Evolutionary conservation across 2,113 vertebrate genomes (phyloP).

Genomic region (Ptilorrhoa leucosticta): DNA sequence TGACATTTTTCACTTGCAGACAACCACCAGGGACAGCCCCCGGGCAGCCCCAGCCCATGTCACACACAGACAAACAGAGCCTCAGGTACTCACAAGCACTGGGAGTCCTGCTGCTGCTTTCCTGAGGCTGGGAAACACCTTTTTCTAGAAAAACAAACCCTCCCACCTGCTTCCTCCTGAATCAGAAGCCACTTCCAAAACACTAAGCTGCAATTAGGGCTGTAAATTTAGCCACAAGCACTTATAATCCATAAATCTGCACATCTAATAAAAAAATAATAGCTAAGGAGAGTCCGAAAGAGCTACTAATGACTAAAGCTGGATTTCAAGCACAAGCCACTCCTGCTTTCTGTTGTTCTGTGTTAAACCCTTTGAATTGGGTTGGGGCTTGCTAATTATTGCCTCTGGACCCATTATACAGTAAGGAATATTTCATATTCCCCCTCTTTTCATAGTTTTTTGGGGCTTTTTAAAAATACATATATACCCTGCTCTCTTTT

Average conservation of each 20-base stretch:
- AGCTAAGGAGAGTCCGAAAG: neutral
- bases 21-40: neutral
- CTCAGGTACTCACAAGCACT: neutral
- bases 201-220: constrained; percentile 30
- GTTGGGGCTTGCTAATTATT: neutral
- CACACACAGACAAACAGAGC: fast-evolving
- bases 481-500: neutral
- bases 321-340: neutral
- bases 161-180: neutral
- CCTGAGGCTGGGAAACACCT: neutral
- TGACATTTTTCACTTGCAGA: neutral
- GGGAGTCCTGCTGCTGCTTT: neutral
- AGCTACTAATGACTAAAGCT: constrained; percentile 13
- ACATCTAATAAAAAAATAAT: constrained; percentile 52
- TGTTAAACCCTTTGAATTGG: neutral
- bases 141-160: neutral
- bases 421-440: neutral
- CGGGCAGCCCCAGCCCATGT: neutral
- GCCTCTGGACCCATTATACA: neutral
- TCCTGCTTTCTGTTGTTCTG: neutral
- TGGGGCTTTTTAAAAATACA: neutral
- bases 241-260: constrained; percentile 25
- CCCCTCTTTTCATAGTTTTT: neutral
- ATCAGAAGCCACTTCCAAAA: constrained; percentile 2
- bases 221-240: neutral